Base-by-base conservation (phyloP, 2,888 invertebrate genomes). In the Eristalinus sepulchralis region DNA sequence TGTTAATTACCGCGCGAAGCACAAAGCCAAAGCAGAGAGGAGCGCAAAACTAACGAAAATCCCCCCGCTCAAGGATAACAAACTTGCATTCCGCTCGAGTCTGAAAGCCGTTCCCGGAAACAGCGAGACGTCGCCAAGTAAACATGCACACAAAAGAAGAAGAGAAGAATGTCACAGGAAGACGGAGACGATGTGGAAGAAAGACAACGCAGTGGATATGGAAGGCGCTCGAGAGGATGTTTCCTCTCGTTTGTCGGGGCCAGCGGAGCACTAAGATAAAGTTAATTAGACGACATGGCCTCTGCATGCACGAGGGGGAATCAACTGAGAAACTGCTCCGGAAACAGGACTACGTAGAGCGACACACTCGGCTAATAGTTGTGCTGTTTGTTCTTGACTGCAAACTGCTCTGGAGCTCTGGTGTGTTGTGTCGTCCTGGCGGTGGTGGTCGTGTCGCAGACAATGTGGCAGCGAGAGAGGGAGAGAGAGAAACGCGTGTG, bases 251-350 rank as follows among this genome's bases (percentile, higher is more conserved):
- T 72, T 72, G 72, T 76, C 39, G 36, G 67, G 22, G 72, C 63
- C 76, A 39, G n/a, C 39, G 39, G 2, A 39, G n/a, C 57, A 13
- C 57, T 77, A 72, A 83, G 86, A 88, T 88, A 88, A 88, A 89
- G 89, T 89, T 89, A 89, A 89, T 90, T 89, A 89, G 89, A 88
- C 88, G 88, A 81, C 89, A 88, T 87, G 88, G 89, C 88, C 88
- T 27, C 2, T 27, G 27, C 87, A 78, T 83, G 88, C 88, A 88
- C 89, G 39, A n/a, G 88, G 17, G 59, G 53, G 77, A 57, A 63
- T 36, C 36, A 64, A 59, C 55, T 63, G 75, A 72, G 47, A 17
- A 17, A 47, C 47, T n/a, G 17, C 72, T 70, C 71, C 67, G 77
- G 66, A 72, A 66, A 60, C 72, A 85, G 82, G 66, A 82, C 82